Conservation (phyloP, 2,797 vertebrate genomes). For the Gallirallus australis region DNA sequence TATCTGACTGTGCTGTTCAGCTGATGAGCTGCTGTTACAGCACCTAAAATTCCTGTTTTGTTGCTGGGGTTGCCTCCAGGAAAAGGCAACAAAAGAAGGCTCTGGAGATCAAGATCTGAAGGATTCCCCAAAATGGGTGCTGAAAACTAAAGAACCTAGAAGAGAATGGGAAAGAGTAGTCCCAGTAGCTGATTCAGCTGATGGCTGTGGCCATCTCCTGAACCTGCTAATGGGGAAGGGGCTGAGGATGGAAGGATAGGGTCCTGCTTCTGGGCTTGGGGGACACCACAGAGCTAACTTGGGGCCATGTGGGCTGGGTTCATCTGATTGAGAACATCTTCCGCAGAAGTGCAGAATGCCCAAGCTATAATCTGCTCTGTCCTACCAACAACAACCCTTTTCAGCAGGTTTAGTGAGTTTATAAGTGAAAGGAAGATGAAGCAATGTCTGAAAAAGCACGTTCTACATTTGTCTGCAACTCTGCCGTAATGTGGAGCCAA, state of each 20-base stretch:
- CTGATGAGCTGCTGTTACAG: background rate
- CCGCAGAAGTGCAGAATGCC: background rate
- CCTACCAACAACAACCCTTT: background rate
- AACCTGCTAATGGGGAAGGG: background rate
- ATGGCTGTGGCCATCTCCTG: background rate
- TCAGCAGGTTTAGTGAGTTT: background rate
- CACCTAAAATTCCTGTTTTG: background rate
- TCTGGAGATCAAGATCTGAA: background rate
- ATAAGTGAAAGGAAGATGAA: background rate
- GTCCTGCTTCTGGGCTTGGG: background rate
- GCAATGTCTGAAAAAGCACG: rapidly evolving
- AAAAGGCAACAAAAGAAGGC: background rate
- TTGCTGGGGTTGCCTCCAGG: background rate
- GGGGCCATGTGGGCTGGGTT: background rate
- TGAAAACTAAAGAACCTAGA: background rate
- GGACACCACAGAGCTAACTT: background rate
- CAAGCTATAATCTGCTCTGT: background rate
- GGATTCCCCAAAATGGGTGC: background rate
- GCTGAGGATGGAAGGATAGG: rapidly evolving
- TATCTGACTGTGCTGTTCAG: background rate
- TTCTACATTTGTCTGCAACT: background rate
- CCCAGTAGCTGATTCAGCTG: background rate
- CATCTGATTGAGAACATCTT: background rate
- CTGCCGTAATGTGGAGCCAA: background rate
- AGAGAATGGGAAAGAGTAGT: background rate